phyloP scores from a whole-genome alignment of 2,113 vertebrate species.

The Uropsilus gracilis region DNA sequence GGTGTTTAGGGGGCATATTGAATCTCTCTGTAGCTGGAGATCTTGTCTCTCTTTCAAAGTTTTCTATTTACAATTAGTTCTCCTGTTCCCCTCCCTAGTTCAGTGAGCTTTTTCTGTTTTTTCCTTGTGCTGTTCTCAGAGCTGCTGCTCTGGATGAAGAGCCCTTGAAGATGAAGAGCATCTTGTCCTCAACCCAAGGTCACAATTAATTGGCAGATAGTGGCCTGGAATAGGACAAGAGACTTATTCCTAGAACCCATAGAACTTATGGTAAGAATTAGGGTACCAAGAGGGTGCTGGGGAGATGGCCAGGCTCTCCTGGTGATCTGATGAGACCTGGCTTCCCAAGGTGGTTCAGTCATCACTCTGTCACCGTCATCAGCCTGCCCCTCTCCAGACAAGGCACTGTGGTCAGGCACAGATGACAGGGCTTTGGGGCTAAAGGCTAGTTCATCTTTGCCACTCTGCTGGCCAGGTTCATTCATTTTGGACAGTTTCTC shows the following conservation, averaged over 20 bases:
- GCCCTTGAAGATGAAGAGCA: not conserved
- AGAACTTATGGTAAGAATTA: not conserved
- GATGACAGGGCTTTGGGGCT: not conserved
- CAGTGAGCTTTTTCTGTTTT: not conserved
- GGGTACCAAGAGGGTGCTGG: not conserved
- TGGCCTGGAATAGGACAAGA: not conserved
- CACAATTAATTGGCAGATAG: not conserved
- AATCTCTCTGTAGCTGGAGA: not conserved
- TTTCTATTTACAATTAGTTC: constrained; percentile 9
- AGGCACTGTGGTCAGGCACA: not conserved
- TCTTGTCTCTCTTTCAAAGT: constrained; percentile 29
- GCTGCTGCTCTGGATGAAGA: not conserved
- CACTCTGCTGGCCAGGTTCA: not conserved
- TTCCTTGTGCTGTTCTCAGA: not conserved
- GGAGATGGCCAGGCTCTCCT: not conserved
- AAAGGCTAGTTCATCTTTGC: not conserved
- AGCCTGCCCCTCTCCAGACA: not conserved
- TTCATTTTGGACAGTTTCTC: not conserved
- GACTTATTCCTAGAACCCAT: not conserved
- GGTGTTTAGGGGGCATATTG: not conserved
- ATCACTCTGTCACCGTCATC: not conserved
- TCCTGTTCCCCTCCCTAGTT: not conserved
- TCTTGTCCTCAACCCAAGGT: not conserved
- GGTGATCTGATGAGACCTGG: not conserved
- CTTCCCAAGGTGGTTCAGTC: not conserved